A percentile compares a stretch with the other conserved stretches of the same genome.
These are phyloP conservation scores for Phortica magna DNA, from an alignment of 2,888 invertebrate species.

Conservation along the genomic window DNA sequence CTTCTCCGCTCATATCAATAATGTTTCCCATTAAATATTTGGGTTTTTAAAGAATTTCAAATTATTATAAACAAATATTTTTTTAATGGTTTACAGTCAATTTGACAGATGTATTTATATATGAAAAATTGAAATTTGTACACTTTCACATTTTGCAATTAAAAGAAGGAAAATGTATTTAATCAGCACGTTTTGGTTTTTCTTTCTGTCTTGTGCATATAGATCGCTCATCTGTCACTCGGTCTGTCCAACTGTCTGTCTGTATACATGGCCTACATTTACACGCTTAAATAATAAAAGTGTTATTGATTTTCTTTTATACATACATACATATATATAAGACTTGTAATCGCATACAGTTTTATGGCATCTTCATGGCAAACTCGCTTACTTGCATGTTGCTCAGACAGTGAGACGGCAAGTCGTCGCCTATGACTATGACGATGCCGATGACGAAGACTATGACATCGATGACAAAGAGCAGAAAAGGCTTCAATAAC, in stretches of 20 bases:
- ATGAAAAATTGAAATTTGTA: not conserved
- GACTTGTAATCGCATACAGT: not conserved
- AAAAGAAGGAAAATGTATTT: not conserved
- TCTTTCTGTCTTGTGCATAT: slow-evolving; percentile 29
- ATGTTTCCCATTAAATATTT: not conserved
- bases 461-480: not conserved
- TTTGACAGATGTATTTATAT: not conserved
- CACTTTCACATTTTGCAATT: not conserved
- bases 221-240: slow-evolving; percentile 28
- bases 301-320: slow-evolving; percentile 57
- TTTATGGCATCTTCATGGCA: slow-evolving; percentile 25
- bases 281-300: slow-evolving; percentile 58
- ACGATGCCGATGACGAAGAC: not conserved
- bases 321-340: not conserved
- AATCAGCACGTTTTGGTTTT: not conserved
- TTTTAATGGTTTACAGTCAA: slow-evolving; percentile 7
- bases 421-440: no score
- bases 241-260: slow-evolving; percentile 30
- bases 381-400: slow-evolving; percentile 12
- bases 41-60: slow-evolving; percentile 3
- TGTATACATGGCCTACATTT: slow-evolving; percentile 23
- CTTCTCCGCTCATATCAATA: not conserved
- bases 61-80: slow-evolving; percentile 10
- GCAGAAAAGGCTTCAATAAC: not conserved
- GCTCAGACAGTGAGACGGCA: not conserved